phyloP scores from a whole-genome alignment of 2,113 vertebrate genomes.

The Melanerpes formicivorus region DNA sequence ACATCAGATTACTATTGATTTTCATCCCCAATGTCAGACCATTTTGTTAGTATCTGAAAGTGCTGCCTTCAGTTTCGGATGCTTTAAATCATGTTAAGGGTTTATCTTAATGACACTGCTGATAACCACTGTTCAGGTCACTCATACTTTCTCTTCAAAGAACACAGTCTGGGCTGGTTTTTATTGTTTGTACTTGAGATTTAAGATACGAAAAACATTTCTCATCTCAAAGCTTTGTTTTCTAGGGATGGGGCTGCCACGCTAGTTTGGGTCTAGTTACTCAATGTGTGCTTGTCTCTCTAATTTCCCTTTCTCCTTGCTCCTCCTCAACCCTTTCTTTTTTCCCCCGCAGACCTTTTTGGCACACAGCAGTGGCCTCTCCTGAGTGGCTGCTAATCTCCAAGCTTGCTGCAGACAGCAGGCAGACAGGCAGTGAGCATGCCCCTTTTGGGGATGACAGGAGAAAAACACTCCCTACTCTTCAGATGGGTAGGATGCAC shows the following conservation, averaged over 20 bases:
- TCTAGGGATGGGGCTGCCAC: conserved; percentile 73
- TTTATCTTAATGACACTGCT: conserved; percentile 80
- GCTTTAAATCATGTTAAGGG: conserved; percentile 78
- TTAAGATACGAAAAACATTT: conserved; percentile 77
- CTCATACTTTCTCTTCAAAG: conserved; percentile 74
- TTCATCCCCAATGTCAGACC: conserved; percentile 73
- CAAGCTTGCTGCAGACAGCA: conserved; percentile 48
- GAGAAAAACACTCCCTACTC: conserved; percentile 18
- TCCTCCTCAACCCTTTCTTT: not conserved
- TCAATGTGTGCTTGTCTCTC: not conserved
- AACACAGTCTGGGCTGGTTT: conserved; percentile 62
- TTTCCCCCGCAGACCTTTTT: conserved; percentile 11
- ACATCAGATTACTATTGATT: conserved; percentile 82
- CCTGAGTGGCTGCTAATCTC: conserved; percentile 41
- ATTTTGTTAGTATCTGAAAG: conserved; percentile 78
- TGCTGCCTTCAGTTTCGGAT: conserved; percentile 78
- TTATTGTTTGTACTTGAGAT: conserved; percentile 80
- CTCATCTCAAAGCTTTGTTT: conserved; percentile 82
- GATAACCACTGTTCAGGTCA: conserved; percentile 81
- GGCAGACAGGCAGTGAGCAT: not conserved
- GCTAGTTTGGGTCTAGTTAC: conserved; percentile 58
- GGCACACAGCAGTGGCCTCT: conserved; percentile 19
- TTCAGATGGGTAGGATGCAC: not conserved
- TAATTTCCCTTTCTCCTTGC: conserved; percentile 24
- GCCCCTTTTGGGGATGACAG: not conserved